Conservation (phyloP, 2,888 invertebrate genomes). For the Criorhina ranunculi region DNA sequence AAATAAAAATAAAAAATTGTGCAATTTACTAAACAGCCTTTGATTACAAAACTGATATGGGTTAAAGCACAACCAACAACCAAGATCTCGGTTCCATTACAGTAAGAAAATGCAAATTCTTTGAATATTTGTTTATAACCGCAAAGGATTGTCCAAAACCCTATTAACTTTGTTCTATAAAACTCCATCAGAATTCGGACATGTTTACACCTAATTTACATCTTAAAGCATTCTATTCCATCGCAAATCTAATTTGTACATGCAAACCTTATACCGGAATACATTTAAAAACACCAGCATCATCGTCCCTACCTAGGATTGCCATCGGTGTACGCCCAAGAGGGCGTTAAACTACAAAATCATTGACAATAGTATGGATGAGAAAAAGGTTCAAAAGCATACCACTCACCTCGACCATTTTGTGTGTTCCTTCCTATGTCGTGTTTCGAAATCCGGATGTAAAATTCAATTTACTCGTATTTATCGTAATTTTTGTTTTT, state of each 20-base stretch:
- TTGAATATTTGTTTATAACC: constrained; percentile 13
- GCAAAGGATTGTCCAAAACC: constrained; percentile 10
- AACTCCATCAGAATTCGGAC: constrained; percentile 32
- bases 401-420: constrained; percentile 70
- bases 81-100: neutral
- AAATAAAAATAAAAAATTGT: too few relatives aligned
- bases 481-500: constrained; percentile 3
- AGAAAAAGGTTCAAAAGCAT: constrained; percentile 6
- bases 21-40: too few relatives aligned
- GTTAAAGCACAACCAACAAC: too few relatives aligned
- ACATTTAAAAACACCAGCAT: constrained; percentile 18
- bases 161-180: constrained; percentile 15
- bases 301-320: constrained; percentile 13
- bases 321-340: constrained; percentile 8
- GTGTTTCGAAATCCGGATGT: constrained; percentile 51
- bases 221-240: constrained; percentile 41
- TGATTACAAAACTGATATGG: too few relatives aligned
- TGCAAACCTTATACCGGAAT: constrained; percentile 36
- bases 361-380: constrained; percentile 19
- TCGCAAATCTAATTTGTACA: constrained; percentile 56
- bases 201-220: constrained; percentile 59
- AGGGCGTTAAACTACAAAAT: constrained; percentile 53
- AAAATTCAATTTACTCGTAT: constrained; percentile 48
- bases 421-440: constrained; percentile 26
- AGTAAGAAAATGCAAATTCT: constrained; percentile 47